A percentile compares a stretch with the other conserved stretches of the same genome.
phyloP scores from a whole-genome alignment of 2,888 invertebrate genomes.

The Cybosia mesomella region DNA sequence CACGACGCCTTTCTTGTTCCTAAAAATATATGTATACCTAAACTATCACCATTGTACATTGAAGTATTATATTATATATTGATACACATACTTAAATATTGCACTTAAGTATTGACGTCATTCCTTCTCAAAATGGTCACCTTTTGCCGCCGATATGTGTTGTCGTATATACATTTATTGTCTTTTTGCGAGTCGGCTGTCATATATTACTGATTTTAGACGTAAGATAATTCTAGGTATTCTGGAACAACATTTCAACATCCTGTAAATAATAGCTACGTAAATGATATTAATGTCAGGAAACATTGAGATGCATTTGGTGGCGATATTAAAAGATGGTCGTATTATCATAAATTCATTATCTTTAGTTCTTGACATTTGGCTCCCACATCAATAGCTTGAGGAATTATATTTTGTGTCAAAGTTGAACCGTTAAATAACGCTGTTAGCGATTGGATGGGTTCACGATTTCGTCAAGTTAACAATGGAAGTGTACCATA shows the following conservation, averaged over 20 bases:
- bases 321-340: neutral
- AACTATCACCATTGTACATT: no score
- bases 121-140: neutral
- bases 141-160: no score
- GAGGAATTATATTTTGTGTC: conserved; percentile 68
- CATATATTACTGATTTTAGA: neutral
- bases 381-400: conserved; percentile 35
- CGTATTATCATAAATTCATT: no score
- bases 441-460: conserved; percentile 61
- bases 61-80: no score
- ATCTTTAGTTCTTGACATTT: neutral
- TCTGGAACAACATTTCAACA: no score
- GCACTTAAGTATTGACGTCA: neutral
- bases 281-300: neutral
- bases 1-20: neutral
- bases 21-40: neutral
- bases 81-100: neutral
- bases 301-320: neutral
- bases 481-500: conserved; percentile 68
- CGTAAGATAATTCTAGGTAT: no score
- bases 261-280: neutral
- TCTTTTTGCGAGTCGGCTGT: no score
- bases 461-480: conserved; percentile 70
- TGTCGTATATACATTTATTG: no score
- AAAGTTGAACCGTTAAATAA: conserved; percentile 81